Conservation (phyloP, 2,888 invertebrate genomes). For the Eupithecia abbreviata region DNA sequence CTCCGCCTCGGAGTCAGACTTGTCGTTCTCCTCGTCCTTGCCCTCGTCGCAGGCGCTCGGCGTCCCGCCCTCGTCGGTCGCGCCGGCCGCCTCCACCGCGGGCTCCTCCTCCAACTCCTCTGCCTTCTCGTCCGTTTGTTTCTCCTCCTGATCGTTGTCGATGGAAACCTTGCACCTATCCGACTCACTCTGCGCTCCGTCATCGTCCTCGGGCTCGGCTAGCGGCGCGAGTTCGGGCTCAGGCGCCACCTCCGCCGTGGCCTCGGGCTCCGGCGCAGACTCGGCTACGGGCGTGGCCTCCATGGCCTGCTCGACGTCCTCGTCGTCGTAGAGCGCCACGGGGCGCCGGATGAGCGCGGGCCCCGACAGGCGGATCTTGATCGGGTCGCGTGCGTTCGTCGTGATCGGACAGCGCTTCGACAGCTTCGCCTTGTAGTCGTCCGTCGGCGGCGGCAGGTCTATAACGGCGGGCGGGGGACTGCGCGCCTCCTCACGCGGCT, state of each 20-base stretch:
- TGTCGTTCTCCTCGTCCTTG: constrained; percentile 32
- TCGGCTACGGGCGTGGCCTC: neutral
- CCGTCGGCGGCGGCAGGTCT: constrained; percentile 33
- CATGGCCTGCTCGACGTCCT: constrained; percentile 54
- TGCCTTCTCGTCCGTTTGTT: neutral
- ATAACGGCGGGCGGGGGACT: neutral
- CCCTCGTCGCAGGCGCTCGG: neutral
- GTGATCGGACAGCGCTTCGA: constrained; percentile 73
- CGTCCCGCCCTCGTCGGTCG: neutral
- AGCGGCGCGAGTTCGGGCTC: neutral
- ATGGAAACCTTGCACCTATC: neutral
- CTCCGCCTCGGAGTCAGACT: constrained; percentile 19
- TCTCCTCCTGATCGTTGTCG: neutral
- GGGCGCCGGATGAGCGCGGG: constrained; percentile 81
- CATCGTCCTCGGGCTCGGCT: neutral
- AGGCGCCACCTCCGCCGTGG: neutral
- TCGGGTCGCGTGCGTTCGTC: constrained; percentile 70
- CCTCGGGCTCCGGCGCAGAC: neutral
- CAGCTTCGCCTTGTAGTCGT: constrained; percentile 69
- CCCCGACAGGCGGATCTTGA: constrained; percentile 73
- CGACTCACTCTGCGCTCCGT: neutral
- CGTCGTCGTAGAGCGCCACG: constrained; percentile 82
- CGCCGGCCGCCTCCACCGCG: neutral
- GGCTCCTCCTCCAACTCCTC: neutral
- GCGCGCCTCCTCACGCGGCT: neutral